Base-by-base conservation (phyloP, 2,797 vertebrate genomes). In the Leptoclinus maculatus region DNA sequence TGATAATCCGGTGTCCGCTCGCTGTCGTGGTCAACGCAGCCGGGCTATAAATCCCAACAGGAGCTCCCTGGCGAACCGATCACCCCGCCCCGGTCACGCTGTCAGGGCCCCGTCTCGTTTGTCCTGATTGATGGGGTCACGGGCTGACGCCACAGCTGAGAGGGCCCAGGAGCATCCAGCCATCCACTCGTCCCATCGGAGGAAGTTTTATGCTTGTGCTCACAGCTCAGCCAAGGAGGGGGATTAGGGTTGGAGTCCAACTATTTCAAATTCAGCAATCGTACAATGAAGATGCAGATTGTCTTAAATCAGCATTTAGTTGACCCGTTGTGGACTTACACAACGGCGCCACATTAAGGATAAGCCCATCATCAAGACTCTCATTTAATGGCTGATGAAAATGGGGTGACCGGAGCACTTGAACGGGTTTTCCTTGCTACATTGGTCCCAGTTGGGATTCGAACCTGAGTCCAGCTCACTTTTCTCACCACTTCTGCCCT, bases 81-180 rank as follows among this genome's bases (percentile, higher is more conserved):
- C 76, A n/a, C 10, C 62, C 39, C 17, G 71, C 47, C 67, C 34
- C 27, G 21, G 83, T 88, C 90, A 77, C 59, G 74, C 83, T 69
- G 66, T 83, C 76, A 2, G 76, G 75, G 68, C 77, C 54, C 62
- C 41, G 71, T 78, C 87, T 89, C 43, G 51, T 91, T 90, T 71
- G 66, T 62, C 65, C 66, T 83, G 90, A 90, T 75, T 71, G 85
- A 89, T 93, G 89, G 80, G 88, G 87, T 92, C 88, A 78, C 43
- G 16, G 54, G 41, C 65, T 17, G 81, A 82, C 71, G 53, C 34
- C 63, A 65, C 49, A 47, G 51, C 76, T 12, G 58, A 67, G 49
- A 53, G 49, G 45, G 29, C 38, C 21, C 16, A 3, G 60, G 19
- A 66, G 70, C 80, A 56, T 87, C 36, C 77, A 65, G 68, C 7